Conservation (phyloP, 2,797 vertebrate species). For the Hippoglossus hippoglossus region DNA sequence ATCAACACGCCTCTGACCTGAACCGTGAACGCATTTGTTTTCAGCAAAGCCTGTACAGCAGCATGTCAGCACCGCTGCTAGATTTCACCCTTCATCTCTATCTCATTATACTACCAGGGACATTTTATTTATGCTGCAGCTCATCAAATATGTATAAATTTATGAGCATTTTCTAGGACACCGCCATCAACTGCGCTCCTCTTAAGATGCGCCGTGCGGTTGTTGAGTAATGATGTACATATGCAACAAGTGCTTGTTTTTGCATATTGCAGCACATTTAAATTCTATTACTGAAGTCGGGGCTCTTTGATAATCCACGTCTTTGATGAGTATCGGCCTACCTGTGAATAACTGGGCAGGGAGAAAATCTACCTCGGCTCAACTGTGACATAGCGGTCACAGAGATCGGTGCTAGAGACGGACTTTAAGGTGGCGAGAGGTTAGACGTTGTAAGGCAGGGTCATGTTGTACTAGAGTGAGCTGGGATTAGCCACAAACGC, state of each 20-base stretch:
- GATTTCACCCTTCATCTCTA: slow-evolving; percentile 56
- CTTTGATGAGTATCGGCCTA: slow-evolving; percentile 10
- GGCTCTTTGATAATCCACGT: slow-evolving; percentile 33
- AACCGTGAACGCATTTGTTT: slow-evolving; percentile 39
- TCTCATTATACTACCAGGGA: slow-evolving; percentile 64
- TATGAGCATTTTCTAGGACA: slow-evolving; percentile 71
- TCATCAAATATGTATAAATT: slow-evolving; percentile 76
- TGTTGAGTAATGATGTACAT: slow-evolving; percentile 38
- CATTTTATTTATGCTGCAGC: slow-evolving; percentile 67
- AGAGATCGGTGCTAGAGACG: background rate
- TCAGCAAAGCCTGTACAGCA: slow-evolving; percentile 23
- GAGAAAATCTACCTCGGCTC: slow-evolving; percentile 5
- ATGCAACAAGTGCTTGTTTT: slow-evolving; percentile 53
- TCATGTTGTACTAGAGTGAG: slow-evolving; percentile 30
- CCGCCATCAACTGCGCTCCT: slow-evolving; percentile 52
- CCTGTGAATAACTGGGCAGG: slow-evolving; percentile 14
- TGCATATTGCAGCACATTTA: slow-evolving; percentile 45
- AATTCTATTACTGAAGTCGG: background rate
- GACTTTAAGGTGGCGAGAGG: slow-evolving; percentile 23
- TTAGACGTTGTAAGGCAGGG: slow-evolving; percentile 30
- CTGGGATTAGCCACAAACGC: slow-evolving; percentile 13
- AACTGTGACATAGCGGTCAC: slow-evolving; percentile 8
- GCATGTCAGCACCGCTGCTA: slow-evolving; percentile 12
- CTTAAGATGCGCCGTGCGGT: slow-evolving; percentile 38
- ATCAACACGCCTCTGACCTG: slow-evolving; percentile 19